These are phyloP conservation scores for Caloenas nicobarica DNA, from an alignment of 2,113 vertebrate species.

Conservation along the genomic window DNA sequence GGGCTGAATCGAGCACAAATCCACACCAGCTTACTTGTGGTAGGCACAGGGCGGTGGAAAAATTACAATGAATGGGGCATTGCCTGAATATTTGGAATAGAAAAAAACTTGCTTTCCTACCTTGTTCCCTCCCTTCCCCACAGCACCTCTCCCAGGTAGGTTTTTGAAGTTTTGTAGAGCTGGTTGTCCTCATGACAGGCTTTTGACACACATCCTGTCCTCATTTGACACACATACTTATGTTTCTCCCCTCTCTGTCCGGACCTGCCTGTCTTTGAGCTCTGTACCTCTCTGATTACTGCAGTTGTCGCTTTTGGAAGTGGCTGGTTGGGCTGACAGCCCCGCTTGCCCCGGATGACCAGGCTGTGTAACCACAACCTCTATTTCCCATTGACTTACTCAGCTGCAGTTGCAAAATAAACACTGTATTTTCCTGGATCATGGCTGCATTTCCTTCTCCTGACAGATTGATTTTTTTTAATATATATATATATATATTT, in stretches of 20 bases:
- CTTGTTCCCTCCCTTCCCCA: neutral
- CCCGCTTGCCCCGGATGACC: neutral
- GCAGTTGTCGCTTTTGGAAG: neutral
- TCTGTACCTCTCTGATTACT: neutral
- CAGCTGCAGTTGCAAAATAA: neutral
- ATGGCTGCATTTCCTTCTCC: neutral
- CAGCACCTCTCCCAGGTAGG: neutral
- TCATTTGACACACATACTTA: neutral
- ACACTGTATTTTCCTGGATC: neutral
- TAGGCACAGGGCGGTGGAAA: neutral
- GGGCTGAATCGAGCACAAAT: neutral
- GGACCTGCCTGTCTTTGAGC: neutral
- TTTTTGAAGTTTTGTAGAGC: neutral
- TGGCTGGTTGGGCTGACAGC: neutral
- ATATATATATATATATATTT: too few species aligned
- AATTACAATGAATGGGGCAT: neutral
- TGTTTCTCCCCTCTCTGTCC: neutral
- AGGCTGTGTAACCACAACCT: neutral
- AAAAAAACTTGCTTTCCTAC: neutral
- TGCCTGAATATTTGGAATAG: neutral
- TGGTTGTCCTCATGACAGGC: neutral
- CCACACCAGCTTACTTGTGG: neutral
- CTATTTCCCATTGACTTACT: neutral
- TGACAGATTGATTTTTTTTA: neutral
- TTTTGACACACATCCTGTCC: neutral